Evolutionary conservation across 2,888 invertebrate species (phyloP).

Genomic region (Cremastinae sp.): DNA sequence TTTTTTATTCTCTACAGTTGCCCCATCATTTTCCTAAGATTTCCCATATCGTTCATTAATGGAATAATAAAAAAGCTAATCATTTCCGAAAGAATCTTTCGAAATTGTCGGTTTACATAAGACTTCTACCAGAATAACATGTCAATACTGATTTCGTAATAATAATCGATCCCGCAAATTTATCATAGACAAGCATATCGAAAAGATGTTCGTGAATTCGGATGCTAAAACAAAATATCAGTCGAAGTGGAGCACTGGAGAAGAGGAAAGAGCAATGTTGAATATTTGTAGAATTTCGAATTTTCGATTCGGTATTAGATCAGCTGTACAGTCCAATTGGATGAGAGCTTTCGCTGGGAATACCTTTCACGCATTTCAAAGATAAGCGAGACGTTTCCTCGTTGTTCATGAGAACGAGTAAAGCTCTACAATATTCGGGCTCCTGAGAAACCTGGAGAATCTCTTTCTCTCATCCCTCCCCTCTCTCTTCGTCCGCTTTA

Average conservation of each 20-base stretch:
- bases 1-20: too few relatives aligned
- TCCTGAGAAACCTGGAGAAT: background rate
- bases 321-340: constrained; percentile 11
- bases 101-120: too few relatives aligned
- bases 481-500: background rate
- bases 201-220: too few relatives aligned
- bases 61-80: too few relatives aligned
- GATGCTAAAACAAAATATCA: constrained; percentile 6
- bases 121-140: too few relatives aligned
- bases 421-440: background rate
- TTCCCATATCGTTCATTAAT: too few relatives aligned
- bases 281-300: constrained; percentile 47
- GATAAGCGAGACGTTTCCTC: constrained; percentile 44
- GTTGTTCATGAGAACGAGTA: background rate
- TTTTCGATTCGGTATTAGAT: constrained; percentile 42
- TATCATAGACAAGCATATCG: too few relatives aligned
- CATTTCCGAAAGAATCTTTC: too few relatives aligned
- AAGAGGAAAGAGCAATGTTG: constrained; percentile 7
- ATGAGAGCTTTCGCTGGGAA: constrained; percentile 35
- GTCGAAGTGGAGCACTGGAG: background rate
- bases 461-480: constrained; percentile 14
- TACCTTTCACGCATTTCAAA: constrained; percentile 46
- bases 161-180: too few relatives aligned
- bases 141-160: too few relatives aligned
- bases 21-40: too few relatives aligned